Base-by-base conservation (phyloP, 2,113 vertebrate species). In the Mugil cephalus region DNA sequence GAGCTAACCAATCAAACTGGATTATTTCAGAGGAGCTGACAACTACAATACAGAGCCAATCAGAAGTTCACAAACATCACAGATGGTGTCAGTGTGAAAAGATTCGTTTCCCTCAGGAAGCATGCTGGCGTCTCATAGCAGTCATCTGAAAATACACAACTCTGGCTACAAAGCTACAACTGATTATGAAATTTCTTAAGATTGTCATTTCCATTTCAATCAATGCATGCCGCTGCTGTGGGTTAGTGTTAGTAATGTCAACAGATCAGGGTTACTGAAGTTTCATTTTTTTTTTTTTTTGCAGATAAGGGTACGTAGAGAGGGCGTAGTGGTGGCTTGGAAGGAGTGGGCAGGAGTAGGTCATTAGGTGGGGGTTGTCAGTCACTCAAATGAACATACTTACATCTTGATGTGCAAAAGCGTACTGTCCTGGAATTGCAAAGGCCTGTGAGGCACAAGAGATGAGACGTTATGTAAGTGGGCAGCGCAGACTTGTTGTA, bases 1-100 rank as follows among this genome's bases (percentile, higher is more conserved):
- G 96, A 97, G 94, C 96, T 96, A 97, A 95, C 95, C 95, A 96
- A 96, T 96, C 95, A 96, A 95, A 95, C 92, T 93, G 95, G 95
- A 96, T 97, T 96, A 96, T 96, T 95, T 95, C 94, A 96, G 94
- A 96, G 94, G 95, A 96, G 95, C 85, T 89, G 92, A 96, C 88
- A 95, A 89, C 94, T 94, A 94, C 93, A 93, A 93, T 92, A 94
- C 35, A 93, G 84, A 93, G 88, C 91, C 90, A 93, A 93, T 86
- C 81, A 86, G 74, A 87, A 86, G 79, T 87, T 85, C 75, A 89
- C 84, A 92, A 92, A 89, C 79, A 87, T 91, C 82, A 89, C 81
- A 89, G 82, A 88, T 72, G 47, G 78, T 83, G 84, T 89, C 79
- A 83, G 81, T 79, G 65, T 77, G 69, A 76, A 83, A 62, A 83